These are phyloP conservation scores for Pogonomyrmex californicus DNA, from an alignment of 1,140 invertebrate species.

Conservation along the genomic window DNA sequence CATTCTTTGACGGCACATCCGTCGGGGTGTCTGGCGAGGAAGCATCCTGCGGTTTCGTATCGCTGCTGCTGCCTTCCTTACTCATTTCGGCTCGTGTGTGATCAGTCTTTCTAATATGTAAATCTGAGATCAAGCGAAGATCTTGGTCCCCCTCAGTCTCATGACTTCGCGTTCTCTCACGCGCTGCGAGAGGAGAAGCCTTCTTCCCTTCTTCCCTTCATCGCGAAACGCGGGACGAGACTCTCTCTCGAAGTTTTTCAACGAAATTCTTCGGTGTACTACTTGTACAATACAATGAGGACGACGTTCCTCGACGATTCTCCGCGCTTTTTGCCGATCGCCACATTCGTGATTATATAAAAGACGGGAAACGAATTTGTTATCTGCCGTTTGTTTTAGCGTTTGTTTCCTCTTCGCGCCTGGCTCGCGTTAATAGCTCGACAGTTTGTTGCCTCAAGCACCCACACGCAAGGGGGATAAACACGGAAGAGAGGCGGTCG, in stretches of 20 bases:
- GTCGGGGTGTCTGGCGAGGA: constrained; percentile 27
- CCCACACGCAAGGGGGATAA: not conserved
- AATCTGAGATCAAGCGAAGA: not conserved
- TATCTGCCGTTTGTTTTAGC: not conserved
- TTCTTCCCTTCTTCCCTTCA: not conserved
- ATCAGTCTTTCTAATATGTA: not conserved
- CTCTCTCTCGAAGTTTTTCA: not conserved
- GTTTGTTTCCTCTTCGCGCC: not conserved
- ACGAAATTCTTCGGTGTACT: not conserved
- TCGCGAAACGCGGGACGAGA: not conserved
- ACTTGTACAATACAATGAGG: not conserved
- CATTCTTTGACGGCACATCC: constrained; percentile 72
- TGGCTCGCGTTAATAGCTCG: not conserved
- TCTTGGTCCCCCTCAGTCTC: constrained; percentile 11
- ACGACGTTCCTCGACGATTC: not conserved
- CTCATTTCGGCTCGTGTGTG: constrained; percentile 68
- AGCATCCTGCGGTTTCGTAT: constrained; percentile 35
- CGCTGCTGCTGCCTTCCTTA: constrained; percentile 62
- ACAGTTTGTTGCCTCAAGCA: constrained; percentile 12
- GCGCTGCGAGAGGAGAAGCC: not conserved
- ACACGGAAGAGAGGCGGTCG: not conserved
- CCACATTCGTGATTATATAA: constrained; percentile 23
- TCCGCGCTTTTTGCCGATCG: not conserved
- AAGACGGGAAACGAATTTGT: not conserved
- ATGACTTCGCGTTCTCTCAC: not conserved